Evolutionary conservation across 2,888 invertebrate species (phyloP), one percentile per base, ranked within the genome.

Genomic region (Phengaris alcon): DNA sequence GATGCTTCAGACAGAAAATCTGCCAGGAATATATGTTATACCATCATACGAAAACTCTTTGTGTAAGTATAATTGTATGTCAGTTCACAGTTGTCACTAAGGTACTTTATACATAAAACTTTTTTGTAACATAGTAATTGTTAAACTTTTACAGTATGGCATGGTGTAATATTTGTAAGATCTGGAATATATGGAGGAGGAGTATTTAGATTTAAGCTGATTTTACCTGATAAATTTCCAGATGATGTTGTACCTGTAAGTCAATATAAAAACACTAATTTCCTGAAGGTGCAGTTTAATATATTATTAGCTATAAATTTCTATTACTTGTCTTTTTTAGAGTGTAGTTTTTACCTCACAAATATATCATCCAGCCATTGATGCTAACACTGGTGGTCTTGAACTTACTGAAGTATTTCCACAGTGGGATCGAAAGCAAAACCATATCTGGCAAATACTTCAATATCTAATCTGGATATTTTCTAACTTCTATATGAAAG

Each of bases 21-120:
- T 98, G 80, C 96, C 96, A 83, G 98, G 98, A 74, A 95, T 98
- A 77, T 99, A 98, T 91, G 97, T 98, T 22, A 97, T 99, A 88
- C 99, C 99, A 76, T 98, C 98, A 72, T 96, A 96, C 84, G 96
- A 96, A 83, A 96, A 96, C 85, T 96, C 97, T 74, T 95, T 97
- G 83, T 85, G 97, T 97, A 94, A 95, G 96, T 95, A 78, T 12
- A 48, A 68, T 5, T 13, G 9, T 68, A 22, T 35, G 35, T 35
- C 35, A 3, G 35, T 35, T 35, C 35, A 35, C 35, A 22, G n/a
- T 9, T 8, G 15, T 8, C 10, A 6, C 52, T 52, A 52, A 52
- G 52, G 52, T 52, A 52, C 52, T 9, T 12, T 12, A 52, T 12
- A 10, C 9, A 7, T 12, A 10, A 35, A 10, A 51, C 10, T 75